A percentile compares a stretch with the other conserved stretches of the same genome.
phyloP scores from a whole-genome alignment of 2,113 vertebrate genomes.

The Sorex fumeus region DNA sequence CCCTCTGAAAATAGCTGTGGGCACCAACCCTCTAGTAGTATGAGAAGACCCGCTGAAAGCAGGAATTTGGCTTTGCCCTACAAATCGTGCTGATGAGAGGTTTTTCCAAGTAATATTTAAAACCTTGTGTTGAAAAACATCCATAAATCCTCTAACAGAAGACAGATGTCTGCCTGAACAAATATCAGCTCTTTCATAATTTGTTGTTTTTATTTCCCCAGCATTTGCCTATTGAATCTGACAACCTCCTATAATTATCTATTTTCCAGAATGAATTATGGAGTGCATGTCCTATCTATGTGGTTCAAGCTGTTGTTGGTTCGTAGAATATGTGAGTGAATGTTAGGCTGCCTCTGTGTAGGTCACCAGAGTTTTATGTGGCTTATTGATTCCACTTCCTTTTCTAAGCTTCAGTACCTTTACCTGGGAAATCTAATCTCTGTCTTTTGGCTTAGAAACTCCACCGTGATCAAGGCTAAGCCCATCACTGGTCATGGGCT shows the following conservation, averaged over 20 bases:
- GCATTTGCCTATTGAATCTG: constrained; percentile 76
- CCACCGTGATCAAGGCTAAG: neutral
- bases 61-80: constrained; percentile 55
- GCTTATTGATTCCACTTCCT: neutral
- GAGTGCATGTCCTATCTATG: constrained; percentile 12
- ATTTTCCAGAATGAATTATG: constrained; percentile 74
- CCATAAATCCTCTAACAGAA: constrained; percentile 77
- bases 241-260: constrained; percentile 77
- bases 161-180: constrained; percentile 74
- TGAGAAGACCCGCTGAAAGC: constrained; percentile 47
- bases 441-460: neutral
- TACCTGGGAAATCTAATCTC: neutral
- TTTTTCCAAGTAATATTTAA: constrained; percentile 76
- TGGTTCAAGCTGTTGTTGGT: neutral
- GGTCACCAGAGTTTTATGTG: neutral
- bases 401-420: neutral
- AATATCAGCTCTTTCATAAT: constrained; percentile 79
- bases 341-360: neutral
- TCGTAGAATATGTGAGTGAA: neutral
- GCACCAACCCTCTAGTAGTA: neutral
- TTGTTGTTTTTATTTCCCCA: constrained; percentile 81
- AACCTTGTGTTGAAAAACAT: constrained; percentile 78
- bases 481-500: neutral
- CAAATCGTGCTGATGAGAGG: constrained; percentile 47
- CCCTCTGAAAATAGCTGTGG: neutral